These are phyloP conservation scores for Graptemys geographica DNA, from an alignment of 2,797 vertebrate species.

Conservation along the genomic window DNA sequence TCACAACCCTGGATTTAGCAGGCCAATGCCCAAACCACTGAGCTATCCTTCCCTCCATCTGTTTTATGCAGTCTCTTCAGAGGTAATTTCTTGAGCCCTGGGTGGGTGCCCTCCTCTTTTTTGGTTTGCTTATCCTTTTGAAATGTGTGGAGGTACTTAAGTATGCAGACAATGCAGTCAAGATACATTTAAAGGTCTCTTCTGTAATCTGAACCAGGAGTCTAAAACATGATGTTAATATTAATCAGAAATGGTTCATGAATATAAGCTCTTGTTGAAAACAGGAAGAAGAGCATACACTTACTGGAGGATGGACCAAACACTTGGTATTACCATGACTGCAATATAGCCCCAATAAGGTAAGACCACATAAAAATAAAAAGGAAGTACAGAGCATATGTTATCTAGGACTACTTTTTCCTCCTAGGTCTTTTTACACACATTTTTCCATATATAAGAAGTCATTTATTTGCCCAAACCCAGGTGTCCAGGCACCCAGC, in stretches of 20 bases:
- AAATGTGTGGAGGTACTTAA: slow-evolving; percentile 44
- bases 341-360: slow-evolving; percentile 26
- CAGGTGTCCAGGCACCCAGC: slow-evolving; percentile 10
- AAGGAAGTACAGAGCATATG: fast-evolving
- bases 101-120: background rate
- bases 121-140: background rate
- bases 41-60: background rate
- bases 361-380: slow-evolving; percentile 26
- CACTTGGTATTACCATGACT: background rate
- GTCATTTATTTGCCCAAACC: background rate
- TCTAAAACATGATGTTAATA: slow-evolving; percentile 69
- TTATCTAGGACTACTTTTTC: background rate
- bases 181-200: slow-evolving; percentile 64
- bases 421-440: slow-evolving; percentile 25
- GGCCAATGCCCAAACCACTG: no score
- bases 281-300: slow-evolving; percentile 1
- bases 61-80: slow-evolving; percentile 36
- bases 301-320: background rate
- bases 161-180: slow-evolving; percentile 54
- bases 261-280: background rate
- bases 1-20: no score
- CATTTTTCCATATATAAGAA: background rate
- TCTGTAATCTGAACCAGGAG: slow-evolving; percentile 41
- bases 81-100: slow-evolving; percentile 31
- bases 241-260: slow-evolving; percentile 57